A percentile compares a stretch with the other conserved stretches of the same genome.
Evolutionary conservation across 2,113 vertebrate genomes (phyloP).

Genomic region (Chaetodon auriga): DNA sequence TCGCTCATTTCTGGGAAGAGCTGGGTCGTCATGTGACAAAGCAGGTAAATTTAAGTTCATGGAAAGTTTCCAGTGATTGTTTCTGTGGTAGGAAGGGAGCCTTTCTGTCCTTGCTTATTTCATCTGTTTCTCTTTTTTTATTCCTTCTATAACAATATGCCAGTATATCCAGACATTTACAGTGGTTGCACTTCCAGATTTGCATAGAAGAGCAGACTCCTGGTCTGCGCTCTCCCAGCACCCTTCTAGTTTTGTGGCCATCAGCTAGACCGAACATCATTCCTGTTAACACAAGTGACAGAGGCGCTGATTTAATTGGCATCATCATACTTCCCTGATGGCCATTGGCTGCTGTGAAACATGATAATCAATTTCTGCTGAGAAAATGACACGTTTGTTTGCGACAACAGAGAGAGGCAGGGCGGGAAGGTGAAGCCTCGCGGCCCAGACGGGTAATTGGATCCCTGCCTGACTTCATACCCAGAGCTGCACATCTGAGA

Average conservation of each 20-base stretch:
- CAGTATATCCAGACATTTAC: too few relatives aligned
- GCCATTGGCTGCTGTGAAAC: neutral
- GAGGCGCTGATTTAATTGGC: constrained; percentile 28
- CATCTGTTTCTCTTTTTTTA: too few relatives aligned
- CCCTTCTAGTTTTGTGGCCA: neutral
- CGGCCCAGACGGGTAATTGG: neutral
- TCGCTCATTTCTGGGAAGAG: too few relatives aligned
- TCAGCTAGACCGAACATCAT: neutral
- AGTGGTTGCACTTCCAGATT: too few relatives aligned
- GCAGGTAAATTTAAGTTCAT: too few relatives aligned
- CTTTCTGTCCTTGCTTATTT: too few relatives aligned
- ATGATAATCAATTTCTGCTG: constrained; percentile 10
- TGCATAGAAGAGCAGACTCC: neutral
- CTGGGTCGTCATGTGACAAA: too few relatives aligned
- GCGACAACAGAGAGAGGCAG: neutral
- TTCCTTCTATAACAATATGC: too few relatives aligned
- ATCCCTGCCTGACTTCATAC: constrained; percentile 4
- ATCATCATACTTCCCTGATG: neutral
- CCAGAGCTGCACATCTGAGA: neutral
- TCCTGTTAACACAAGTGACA: neutral
- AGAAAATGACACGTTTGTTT: neutral
- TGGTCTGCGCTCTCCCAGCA: neutral
- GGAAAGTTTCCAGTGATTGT: too few relatives aligned
- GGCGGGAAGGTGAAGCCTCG: neutral
- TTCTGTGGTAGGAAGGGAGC: too few relatives aligned